Evolutionary conservation across 2,888 invertebrate genomes (phyloP).

Genomic region (Xanthia icteritia): DNA sequence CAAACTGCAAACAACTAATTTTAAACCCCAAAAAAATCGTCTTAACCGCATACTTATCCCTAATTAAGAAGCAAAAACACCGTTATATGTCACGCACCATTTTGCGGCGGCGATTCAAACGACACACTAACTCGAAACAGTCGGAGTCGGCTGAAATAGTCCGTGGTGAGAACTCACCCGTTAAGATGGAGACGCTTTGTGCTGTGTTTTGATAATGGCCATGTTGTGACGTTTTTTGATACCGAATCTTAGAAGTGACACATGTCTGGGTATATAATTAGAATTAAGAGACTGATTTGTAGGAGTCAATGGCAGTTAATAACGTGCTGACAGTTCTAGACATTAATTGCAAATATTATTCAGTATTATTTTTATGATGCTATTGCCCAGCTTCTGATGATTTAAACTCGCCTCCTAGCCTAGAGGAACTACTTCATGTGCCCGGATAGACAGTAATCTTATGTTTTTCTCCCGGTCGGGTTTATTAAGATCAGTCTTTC

Average conservation of each 20-base stretch:
- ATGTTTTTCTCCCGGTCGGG: not conserved
- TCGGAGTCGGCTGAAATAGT: conserved; percentile 73
- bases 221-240: conserved; percentile 67
- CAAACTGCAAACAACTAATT: conserved; percentile 48
- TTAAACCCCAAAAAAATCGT: conserved; percentile 59
- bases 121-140: conserved; percentile 69
- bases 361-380: conserved; percentile 1
- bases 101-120: conserved; percentile 77
- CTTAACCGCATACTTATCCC: conserved; percentile 86
- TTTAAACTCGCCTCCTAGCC: not conserved
- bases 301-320: conserved; percentile 35
- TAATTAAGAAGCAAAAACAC: conserved; percentile 87
- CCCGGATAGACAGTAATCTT: not conserved
- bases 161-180: conserved; percentile 82
- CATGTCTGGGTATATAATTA: conserved; percentile 54
- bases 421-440: not conserved
- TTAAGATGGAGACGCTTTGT: conserved; percentile 79
- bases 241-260: conserved; percentile 59
- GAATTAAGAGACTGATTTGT: conserved; percentile 47
- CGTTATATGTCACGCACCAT: conserved; percentile 83
- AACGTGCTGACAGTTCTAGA: conserved; percentile 15
- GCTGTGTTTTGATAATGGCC: conserved; percentile 79
- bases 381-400: not conserved
- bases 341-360: not conserved
- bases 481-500: no score